phyloP scores from a whole-genome alignment of 92 coral and sea anemone genomes.

The Pocillopora meandrina region DNA sequence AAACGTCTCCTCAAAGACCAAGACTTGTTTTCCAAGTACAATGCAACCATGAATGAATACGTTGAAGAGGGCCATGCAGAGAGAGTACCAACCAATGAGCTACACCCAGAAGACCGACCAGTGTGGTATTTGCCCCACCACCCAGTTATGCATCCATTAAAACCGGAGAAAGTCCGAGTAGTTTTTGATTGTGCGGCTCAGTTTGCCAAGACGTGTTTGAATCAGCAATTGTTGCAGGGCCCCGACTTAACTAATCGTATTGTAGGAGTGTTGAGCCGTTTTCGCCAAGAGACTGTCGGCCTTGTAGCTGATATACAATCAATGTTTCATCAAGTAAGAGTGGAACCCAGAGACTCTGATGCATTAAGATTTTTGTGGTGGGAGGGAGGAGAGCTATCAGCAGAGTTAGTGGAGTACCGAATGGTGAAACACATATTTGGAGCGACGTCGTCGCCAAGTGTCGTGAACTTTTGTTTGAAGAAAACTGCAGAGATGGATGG shows the following conservation, averaged over 20 bases:
- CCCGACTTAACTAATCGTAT: constrained; percentile 33
- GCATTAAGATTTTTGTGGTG: constrained; percentile 48
- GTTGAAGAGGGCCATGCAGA: constrained; percentile 62
- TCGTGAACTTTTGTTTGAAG: constrained; percentile 30
- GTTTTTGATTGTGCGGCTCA: constrained; percentile 31
- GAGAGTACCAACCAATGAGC: constrained; percentile 45
- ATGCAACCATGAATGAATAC: constrained; percentile 47
- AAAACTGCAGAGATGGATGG: constrained; percentile 25
- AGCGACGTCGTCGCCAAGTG: constrained; percentile 40
- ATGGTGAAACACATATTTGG: constrained; percentile 47
- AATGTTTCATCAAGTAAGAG: constrained; percentile 48
- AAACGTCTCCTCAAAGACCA: constrained; percentile 43
- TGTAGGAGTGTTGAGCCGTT: constrained; percentile 30
- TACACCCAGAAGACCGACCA: constrained; percentile 27
- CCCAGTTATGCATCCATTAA: constrained; percentile 54
- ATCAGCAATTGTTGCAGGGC: constrained; percentile 27
- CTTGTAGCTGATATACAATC: constrained; percentile 36
- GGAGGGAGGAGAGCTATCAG: constrained; percentile 26
- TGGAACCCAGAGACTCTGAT: constrained; percentile 27
- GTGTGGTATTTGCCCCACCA: constrained; percentile 65
- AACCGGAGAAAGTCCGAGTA: constrained; percentile 8
- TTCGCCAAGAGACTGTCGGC: neutral
- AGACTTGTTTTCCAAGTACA: constrained; percentile 47
- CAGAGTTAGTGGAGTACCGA: constrained; percentile 32
- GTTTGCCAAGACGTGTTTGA: constrained; percentile 39